Evolutionary conservation across 2,888 invertebrate genomes (phyloP).

Genomic region (Phrixothrix hirtus): DNA sequence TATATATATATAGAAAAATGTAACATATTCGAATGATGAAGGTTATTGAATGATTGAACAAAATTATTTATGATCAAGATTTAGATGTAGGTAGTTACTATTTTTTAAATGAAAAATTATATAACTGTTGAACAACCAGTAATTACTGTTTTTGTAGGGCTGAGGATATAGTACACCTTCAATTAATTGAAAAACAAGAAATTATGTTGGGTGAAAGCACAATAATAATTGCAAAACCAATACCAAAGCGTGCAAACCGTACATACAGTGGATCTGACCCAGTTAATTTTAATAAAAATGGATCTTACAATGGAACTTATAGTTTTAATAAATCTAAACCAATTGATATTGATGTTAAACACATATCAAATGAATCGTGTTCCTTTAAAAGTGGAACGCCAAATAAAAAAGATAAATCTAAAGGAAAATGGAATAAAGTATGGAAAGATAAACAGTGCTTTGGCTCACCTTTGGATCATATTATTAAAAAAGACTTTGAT

Average conservation of each 20-base stretch:
- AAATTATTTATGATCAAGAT: too few species aligned
- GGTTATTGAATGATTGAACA: too few species aligned
- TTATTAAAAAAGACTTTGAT: constrained; percentile 80
- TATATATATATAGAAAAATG: too few species aligned
- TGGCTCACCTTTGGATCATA: constrained; percentile 70
- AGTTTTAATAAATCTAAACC: constrained; percentile 54
- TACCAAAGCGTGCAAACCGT: constrained; percentile 59
- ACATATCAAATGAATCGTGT: constrained; percentile 9
- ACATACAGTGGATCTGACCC: constrained; percentile 53
- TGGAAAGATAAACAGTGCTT: constrained; percentile 77
- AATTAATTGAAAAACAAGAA: constrained; percentile 71
- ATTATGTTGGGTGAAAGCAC: constrained; percentile 54
- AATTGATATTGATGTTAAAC: constrained; percentile 49
- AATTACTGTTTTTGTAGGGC: constrained; percentile 59
- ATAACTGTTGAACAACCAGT: not conserved
- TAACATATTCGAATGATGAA: too few species aligned
- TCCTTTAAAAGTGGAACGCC: constrained; percentile 49
- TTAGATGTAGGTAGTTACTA: too few species aligned
- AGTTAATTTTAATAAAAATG: constrained; percentile 55
- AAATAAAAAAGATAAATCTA: constrained; percentile 59
- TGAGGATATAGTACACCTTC: constrained; percentile 73
- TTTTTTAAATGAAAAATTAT: too few species aligned
- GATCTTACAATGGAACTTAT: constrained; percentile 42
- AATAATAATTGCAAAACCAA: constrained; percentile 61
- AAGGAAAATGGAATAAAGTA: constrained; percentile 56